phyloP scores from a whole-genome alignment of 2,888 invertebrate genomes.

The Euzetes globulus region DNA sequence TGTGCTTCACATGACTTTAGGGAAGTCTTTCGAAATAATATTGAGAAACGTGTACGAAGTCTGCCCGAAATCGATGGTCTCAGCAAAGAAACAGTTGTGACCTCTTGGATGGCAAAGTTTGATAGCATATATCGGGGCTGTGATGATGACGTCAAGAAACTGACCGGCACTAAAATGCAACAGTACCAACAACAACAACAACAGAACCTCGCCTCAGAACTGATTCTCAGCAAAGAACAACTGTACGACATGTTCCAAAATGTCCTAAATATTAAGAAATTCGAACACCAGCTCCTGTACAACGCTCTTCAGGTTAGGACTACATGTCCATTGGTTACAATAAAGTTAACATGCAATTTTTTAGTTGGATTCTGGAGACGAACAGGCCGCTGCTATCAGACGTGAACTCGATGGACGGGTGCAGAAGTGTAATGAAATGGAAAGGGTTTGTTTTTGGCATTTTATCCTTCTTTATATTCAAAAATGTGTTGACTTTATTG shows the following conservation, averaged over 20 bases:
- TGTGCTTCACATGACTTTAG: slow-evolving; percentile 98
- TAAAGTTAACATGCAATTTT: slow-evolving; percentile 48
- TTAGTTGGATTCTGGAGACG: slow-evolving; percentile 98
- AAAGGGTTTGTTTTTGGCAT: slow-evolving; percentile 59
- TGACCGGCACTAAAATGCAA: slow-evolving; percentile 28
- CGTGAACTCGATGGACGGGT: slow-evolving; percentile 96
- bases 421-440: slow-evolving; percentile 94
- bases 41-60: slow-evolving; percentile 94
- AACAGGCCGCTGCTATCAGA: slow-evolving; percentile 98
- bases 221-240: slow-evolving; percentile 96
- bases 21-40: slow-evolving; percentile 95
- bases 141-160: slow-evolving; percentile 48
- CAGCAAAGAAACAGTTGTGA: slow-evolving; percentile 96
- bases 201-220: slow-evolving; percentile 58
- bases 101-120: slow-evolving; percentile 99
- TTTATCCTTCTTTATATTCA: neutral
- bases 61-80: slow-evolving; percentile 98
- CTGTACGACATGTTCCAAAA: slow-evolving; percentile 99
- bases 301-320: slow-evolving; percentile 81
- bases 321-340: neutral
- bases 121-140: slow-evolving; percentile 79
- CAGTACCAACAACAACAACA: slow-evolving; percentile 54
- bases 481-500: neutral
- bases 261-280: slow-evolving; percentile 95
- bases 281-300: slow-evolving; percentile 97